Percentiles rank a stretch among this genome's conserved stretches.
Evolutionary conservation across 2,113 vertebrate genomes (phyloP).

Genomic region (Poicephalus meyeri): DNA sequence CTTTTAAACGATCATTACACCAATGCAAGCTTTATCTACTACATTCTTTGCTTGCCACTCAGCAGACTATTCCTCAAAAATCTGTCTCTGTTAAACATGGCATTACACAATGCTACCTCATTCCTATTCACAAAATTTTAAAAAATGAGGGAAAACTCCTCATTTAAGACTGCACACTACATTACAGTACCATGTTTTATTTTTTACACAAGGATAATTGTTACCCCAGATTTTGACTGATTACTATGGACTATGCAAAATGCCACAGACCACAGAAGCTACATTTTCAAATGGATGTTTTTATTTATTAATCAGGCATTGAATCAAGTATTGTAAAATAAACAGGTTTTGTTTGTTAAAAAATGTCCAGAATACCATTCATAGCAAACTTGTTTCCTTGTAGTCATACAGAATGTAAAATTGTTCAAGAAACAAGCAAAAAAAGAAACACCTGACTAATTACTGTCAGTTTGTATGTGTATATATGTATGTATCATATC

Average conservation of each 20-base stretch:
- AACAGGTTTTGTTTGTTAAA: constrained; percentile 29
- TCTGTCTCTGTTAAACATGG: neutral
- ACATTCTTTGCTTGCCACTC: neutral
- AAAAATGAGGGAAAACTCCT: neutral
- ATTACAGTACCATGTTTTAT: neutral
- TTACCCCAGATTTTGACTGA: neutral
- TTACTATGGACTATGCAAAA: constrained; percentile 52
- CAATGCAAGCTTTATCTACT: neutral
- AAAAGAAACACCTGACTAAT: constrained; percentile 31
- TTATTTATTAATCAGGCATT: constrained; percentile 57
- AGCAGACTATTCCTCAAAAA: neutral
- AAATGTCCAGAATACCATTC: constrained; percentile 27
- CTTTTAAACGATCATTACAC: neutral
- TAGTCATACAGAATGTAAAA: constrained; percentile 17
- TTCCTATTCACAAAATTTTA: neutral
- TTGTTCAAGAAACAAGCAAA: constrained; percentile 28
- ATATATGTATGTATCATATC: neutral
- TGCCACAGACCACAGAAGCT: constrained; percentile 45
- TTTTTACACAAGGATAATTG: neutral
- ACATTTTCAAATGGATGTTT: constrained; percentile 43
- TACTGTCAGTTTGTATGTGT: neutral
- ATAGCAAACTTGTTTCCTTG: constrained; percentile 37
- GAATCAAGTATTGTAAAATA: constrained; percentile 58
- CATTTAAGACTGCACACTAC: neutral
- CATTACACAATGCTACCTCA: neutral